Base-by-base conservation (phyloP, 2,888 invertebrate species). In the Ectropis crepuscularia region DNA sequence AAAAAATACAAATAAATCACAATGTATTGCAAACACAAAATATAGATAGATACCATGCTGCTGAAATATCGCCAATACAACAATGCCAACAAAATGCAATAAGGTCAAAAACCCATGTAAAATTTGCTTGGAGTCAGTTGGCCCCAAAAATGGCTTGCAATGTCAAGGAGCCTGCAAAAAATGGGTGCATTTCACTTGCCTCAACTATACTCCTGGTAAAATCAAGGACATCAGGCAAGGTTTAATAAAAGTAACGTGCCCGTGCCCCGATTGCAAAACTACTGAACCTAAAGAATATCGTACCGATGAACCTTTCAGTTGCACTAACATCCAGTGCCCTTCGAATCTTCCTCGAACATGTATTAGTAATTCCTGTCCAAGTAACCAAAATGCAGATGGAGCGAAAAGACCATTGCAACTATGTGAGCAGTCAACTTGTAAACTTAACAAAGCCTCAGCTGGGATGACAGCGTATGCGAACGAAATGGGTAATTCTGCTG, bases 141-240 rank as follows among this genome's bases (percentile, higher is more conserved):
- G 80, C 0, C 69, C 75, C 0, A 89, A 85, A 54, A 87, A 67
- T 6, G 91, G 91, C 0, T 50, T 90, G 1, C 84, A 86, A 73
- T 92, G 92, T 62, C 78, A 86, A 53, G 91, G 92, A 0, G 83
- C 82, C 0, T 92, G 92, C 57, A 70, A 79, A 37, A 78, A 74
- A 10, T 92, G 90, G 90, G 80, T 88, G 1, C 92, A 92, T 62
- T 92, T 78, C 71, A 68, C 58, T 6, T 92, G 92, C 66, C 67
- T 90, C 0, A 82, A 88, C 68, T 90, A 87, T 68, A 89, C 90
- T 0, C 88, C 88, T 9, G 90, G 89, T 0, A 86, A 83, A 74
- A 83, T 92, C 28, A 81, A 75, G 36, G 90, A 90, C 47, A 86
- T 92, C 55, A 88, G 86, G 66, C 73, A 77, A 0, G 89, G 88